Conservation (phyloP, 2,113 vertebrate genomes). For the Phalacrocorax brasilianus region DNA sequence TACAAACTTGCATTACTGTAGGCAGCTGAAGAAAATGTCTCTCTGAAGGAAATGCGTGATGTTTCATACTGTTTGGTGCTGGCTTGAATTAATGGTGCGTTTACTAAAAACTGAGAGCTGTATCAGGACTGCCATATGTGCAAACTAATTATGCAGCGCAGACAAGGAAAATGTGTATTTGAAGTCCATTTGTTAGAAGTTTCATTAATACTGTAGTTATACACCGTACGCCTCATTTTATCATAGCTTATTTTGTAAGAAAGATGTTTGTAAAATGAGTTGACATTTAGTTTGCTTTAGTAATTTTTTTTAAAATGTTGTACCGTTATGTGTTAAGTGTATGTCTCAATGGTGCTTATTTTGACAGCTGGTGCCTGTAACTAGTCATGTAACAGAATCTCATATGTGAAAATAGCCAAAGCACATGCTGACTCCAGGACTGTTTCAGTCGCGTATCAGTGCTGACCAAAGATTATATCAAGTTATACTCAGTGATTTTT, state of each 20-base stretch:
- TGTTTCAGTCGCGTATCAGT: constrained; percentile 22
- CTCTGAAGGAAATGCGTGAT: constrained; percentile 16
- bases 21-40: constrained; percentile 69
- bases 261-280: constrained; percentile 73
- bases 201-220: constrained; percentile 79
- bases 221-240: constrained; percentile 74
- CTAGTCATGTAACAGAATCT: constrained; percentile 47
- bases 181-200: constrained; percentile 66
- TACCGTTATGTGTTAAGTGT: constrained; percentile 64
- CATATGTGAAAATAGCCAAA: constrained; percentile 57
- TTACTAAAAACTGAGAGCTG: constrained; percentile 53
- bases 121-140: constrained; percentile 69
- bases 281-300: constrained; percentile 74
- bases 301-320: constrained; percentile 21
- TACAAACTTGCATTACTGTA: constrained; percentile 41
- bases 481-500: constrained; percentile 56
- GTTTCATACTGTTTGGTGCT: constrained; percentile 67
- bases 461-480: constrained; percentile 72
- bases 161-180: constrained; percentile 51
- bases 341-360: constrained; percentile 31
- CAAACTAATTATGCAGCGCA: constrained; percentile 56
- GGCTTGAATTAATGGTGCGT: constrained; percentile 66
- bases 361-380: constrained; percentile 56
- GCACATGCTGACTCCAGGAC: constrained; percentile 20
- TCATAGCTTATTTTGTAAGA: constrained; percentile 76